These are phyloP conservation scores for Phalacrocorax carbo DNA, from an alignment of 2,113 vertebrate genomes.

Conservation along the genomic window DNA sequence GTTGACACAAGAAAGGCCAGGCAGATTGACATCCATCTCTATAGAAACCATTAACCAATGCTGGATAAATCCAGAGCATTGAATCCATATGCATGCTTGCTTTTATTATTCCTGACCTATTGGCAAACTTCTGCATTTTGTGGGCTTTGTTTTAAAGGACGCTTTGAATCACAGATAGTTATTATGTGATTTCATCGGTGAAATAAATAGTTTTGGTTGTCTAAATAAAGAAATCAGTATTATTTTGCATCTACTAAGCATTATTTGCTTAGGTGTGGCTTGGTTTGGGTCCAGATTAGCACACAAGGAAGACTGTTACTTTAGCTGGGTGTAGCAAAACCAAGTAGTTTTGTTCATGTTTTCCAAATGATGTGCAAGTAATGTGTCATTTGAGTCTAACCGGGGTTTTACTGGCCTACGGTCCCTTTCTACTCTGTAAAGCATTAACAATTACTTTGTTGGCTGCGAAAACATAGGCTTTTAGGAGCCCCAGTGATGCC, in stretches of 20 bases:
- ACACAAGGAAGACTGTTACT: slow-evolving; percentile 84
- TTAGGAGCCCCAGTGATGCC: slow-evolving; percentile 65
- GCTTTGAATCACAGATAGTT: slow-evolving; percentile 76
- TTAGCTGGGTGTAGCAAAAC: slow-evolving; percentile 92
- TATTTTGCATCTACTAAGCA: slow-evolving; percentile 81
- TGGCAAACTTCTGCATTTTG: slow-evolving; percentile 79
- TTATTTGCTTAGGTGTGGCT: slow-evolving; percentile 93
- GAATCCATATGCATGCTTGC: slow-evolving; percentile 83
- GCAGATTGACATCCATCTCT: slow-evolving; percentile 85
- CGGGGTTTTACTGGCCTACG: slow-evolving; percentile 66
- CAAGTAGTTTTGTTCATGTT: slow-evolving; percentile 89
- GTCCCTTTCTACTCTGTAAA: slow-evolving; percentile 62
- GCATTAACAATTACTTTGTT: slow-evolving; percentile 65
- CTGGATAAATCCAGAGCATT: slow-evolving; percentile 78
- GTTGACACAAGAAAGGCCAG: slow-evolving; percentile 88
- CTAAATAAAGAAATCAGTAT: slow-evolving; percentile 81
- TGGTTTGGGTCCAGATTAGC: slow-evolving; percentile 84
- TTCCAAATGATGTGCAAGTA: slow-evolving; percentile 87
- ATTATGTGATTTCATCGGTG: slow-evolving; percentile 76
- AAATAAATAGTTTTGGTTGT: slow-evolving; percentile 79
- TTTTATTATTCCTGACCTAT: slow-evolving; percentile 80
- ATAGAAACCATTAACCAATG: slow-evolving; percentile 83
- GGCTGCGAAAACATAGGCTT: slow-evolving; percentile 58
- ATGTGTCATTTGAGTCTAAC: slow-evolving; percentile 85
- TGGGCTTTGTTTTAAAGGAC: slow-evolving; percentile 80